Evolutionary conservation across 2,888 invertebrate species (phyloP), one percentile per base, ranked within the genome.

Genomic region (Volucella zonaria): DNA sequence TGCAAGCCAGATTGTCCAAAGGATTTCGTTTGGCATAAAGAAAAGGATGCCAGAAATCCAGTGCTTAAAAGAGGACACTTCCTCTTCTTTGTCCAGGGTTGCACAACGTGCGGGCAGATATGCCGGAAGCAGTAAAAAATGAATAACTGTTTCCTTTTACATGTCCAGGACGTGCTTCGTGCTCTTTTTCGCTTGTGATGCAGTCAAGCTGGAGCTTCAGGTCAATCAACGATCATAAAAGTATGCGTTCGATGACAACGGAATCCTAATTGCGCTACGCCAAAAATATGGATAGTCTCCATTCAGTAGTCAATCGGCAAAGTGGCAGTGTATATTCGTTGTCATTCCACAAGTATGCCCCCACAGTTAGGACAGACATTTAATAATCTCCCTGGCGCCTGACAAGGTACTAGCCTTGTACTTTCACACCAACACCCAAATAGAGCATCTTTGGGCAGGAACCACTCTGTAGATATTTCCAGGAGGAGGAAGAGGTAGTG

Each of bases 301-400:
- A 70, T 43, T 14, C 42, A 18, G 42, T 18, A 23, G 40, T 70
- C 70, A 47, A 49, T 51, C 49, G 58, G 31, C 10, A 23, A 67
- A 43, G 43, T 67, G 31, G n/a, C 8, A 23, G 6, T 31, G 4
- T 31, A 6, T 31, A 31, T 6, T 31, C 4, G 31, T 31, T 31
- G 31, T 31, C 31, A 6, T 31, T 31, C 38, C 11, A 45, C 45
- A 1, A 59, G 59, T 67, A 58, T 51, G 43, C 59, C 52, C 59
- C 40, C 42, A 3, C 49, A 54, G 23, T 51, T 58, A 52, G 67
- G n/a, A 52, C 47, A 76, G 67, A 76, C 76, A 61, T 76, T 56
- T 68, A 68, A 76, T 76, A 76, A 76, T 76, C 40, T 38, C 40
- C 40, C 18, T 76, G 76, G 76, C 68, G 76, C 67, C 76, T 52